Conservation (phyloP, 2,113 vertebrate species). For the Cariama cristata region DNA sequence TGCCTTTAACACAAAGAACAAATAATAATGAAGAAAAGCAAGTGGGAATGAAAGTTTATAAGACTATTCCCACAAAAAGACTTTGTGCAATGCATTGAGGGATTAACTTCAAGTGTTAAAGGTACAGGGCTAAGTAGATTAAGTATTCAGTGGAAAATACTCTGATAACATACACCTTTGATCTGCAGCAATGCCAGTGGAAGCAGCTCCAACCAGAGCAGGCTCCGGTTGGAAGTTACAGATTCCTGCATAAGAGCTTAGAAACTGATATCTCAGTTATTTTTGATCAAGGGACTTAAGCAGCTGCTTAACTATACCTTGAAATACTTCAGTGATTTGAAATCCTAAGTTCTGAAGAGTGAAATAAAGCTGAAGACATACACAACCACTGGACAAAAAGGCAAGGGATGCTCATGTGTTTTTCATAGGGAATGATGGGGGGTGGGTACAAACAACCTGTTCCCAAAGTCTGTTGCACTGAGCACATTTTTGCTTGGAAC, state of each 20-base stretch:
- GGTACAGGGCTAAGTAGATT: background rate
- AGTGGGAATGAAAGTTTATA: background rate
- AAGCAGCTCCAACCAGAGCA: background rate
- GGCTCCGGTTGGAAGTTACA: background rate
- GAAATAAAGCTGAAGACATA: background rate
- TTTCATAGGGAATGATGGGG: background rate
- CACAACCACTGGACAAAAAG: background rate
- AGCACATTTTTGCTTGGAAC: background rate
- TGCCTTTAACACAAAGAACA: background rate
- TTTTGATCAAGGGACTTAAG: background rate
- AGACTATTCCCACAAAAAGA: fast-evolving
- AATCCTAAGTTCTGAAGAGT: background rate
- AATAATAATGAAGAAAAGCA: background rate
- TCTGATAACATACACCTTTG: background rate
- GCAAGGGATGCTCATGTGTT: fast-evolving
- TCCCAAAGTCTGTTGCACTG: background rate
- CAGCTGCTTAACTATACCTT: background rate
- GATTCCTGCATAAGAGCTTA: background rate
- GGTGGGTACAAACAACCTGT: background rate
- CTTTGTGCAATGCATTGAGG: background rate
- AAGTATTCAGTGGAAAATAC: background rate
- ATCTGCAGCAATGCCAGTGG: background rate
- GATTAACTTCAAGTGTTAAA: background rate
- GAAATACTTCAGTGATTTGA: background rate
- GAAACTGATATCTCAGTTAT: background rate